These are phyloP conservation scores for Drosophila parvula DNA, from an alignment of 1,140 invertebrate species.

Conservation along the genomic window DNA sequence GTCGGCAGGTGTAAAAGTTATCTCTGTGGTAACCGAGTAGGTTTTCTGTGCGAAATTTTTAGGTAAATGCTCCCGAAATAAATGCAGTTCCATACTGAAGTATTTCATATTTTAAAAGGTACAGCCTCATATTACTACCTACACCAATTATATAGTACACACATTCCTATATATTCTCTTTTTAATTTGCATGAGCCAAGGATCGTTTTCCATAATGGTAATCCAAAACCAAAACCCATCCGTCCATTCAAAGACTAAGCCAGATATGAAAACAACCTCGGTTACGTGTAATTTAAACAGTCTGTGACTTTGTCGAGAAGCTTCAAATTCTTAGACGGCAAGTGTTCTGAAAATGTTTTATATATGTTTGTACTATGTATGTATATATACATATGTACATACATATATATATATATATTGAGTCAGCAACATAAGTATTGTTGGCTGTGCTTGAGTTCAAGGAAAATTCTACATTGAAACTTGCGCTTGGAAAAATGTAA, in stretches of 20 bases:
- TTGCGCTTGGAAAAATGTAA: constrained; percentile 6
- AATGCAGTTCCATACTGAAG: no score
- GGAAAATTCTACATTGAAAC: constrained; percentile 44
- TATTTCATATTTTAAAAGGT: no score
- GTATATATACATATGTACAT: neutral
- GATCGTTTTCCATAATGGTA: neutral
- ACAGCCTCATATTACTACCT: neutral
- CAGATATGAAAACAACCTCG: constrained; percentile 6
- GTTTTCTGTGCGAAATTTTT: neutral
- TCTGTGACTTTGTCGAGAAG: constrained; percentile 21
- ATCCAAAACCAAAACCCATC: constrained; percentile 10
- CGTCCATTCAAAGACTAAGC: neutral
- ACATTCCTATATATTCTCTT: no score
- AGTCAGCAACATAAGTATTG: constrained; percentile 19
- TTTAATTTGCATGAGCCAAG: neutral
- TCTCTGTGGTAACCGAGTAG: constrained; percentile 8
- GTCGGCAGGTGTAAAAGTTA: constrained; percentile 28
- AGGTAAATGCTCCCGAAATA: neutral
- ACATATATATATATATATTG: constrained; percentile 3
- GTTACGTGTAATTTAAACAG: constrained; percentile 32
- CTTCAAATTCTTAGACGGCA: constrained; percentile 8
- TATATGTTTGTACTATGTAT: neutral
- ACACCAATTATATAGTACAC: no score
- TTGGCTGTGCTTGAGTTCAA: constrained; percentile 16
- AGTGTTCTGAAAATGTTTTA: constrained; percentile 16